Percentiles rank a stretch among this genome's conserved stretches.
Evolutionary conservation across 2,113 vertebrate species (phyloP).

Genomic region (Origma solitaria): DNA sequence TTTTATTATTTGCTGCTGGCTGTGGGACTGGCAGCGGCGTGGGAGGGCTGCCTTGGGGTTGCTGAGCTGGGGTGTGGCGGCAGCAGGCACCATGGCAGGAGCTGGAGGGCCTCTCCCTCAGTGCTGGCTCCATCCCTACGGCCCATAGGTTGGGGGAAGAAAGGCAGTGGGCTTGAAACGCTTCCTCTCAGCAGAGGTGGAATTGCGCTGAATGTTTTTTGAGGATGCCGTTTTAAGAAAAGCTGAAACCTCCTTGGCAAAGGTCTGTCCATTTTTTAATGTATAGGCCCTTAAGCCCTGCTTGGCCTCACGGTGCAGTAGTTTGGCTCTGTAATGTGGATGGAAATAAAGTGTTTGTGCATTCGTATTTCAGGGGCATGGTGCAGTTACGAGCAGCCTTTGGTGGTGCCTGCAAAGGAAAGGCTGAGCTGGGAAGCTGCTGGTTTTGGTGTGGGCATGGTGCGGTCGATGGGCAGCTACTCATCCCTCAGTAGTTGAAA

Average conservation of each 20-base stretch:
- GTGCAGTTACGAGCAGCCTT: not conserved
- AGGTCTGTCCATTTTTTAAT: not conserved
- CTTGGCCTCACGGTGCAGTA: accelerated
- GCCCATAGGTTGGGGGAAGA: accelerated
- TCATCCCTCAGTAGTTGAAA: not conserved
- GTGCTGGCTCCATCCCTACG: accelerated
- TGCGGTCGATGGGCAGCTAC: not conserved
- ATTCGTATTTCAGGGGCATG: not conserved
- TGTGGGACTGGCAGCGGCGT: not conserved
- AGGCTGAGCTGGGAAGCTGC: not conserved
- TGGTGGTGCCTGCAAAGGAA: not conserved
- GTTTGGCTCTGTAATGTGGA: not conserved
- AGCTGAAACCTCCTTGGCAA: not conserved
- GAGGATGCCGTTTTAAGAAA: not conserved
- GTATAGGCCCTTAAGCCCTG: not conserved
- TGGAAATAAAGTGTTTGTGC: not conserved
- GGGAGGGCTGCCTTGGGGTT: not conserved
- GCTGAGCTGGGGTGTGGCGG: accelerated
- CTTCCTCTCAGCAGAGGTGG: not conserved
- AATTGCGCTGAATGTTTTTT: not conserved
- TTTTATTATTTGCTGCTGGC: not conserved
- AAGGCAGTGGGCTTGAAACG: not conserved
- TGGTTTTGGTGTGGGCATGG: accelerated
- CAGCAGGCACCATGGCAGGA: not conserved
- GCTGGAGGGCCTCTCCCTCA: accelerated